Conservation (phyloP, 2,888 invertebrate genomes). For the Bugula neritina region DNA sequence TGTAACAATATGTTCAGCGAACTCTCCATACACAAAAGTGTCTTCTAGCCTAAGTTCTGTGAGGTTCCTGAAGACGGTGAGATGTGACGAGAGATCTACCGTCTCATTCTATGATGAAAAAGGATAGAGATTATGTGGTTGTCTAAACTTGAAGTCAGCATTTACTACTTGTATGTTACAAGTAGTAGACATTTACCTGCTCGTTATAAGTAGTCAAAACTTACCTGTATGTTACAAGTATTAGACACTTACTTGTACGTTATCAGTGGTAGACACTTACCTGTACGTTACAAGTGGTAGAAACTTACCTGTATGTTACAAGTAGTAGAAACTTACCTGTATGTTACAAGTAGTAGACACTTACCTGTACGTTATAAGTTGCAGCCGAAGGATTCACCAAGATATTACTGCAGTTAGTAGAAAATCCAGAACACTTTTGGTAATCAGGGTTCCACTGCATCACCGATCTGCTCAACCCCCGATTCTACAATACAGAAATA, state of each 20-base stretch:
- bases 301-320: background rate
- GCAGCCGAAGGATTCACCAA: constrained; percentile 34
- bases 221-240: background rate
- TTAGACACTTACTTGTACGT: background rate
- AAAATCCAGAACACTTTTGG: constrained; percentile 44
- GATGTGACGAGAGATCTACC: constrained; percentile 25
- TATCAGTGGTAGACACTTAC: background rate
- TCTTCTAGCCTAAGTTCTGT: constrained; percentile 38
- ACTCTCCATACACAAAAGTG: constrained; percentile 46
- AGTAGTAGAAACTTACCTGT: background rate
- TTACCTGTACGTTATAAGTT: constrained; percentile 41
- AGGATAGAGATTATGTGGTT: background rate
- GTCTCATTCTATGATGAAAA: constrained; percentile 28
- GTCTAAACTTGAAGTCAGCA: background rate
- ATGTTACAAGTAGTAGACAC: background rate
- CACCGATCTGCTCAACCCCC: constrained; percentile 38
- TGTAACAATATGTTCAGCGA: constrained; percentile 32
- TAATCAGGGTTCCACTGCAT: constrained; percentile 49
- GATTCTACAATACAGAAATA: background rate
- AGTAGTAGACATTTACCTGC: background rate
- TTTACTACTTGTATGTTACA: background rate
- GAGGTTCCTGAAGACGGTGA: constrained; percentile 39
- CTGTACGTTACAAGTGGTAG: background rate
- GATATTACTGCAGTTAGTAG: constrained; percentile 31
- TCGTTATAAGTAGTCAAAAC: background rate